Percentiles rank a stretch among this genome's conserved stretches.
Conservation (phyloP, 2,888 invertebrate species). For the Drosophila fulvimacula region DNA sequence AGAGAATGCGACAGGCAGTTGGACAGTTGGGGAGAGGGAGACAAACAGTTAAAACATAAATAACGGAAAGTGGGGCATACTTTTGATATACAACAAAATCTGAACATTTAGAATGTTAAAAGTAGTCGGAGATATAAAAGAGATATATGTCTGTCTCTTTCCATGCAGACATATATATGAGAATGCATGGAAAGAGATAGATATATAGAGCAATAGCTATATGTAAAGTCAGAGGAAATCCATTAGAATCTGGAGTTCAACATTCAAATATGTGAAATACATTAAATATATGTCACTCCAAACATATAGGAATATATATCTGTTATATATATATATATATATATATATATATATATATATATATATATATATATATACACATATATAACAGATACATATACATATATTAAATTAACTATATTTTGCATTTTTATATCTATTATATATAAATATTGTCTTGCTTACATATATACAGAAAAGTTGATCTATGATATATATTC, state of each 20-base stretch:
- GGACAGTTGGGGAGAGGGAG: constrained; percentile 19
- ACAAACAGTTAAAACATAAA: constrained; percentile 11
- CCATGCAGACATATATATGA: not conserved
- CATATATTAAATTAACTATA: no score
- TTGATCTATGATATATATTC: not conserved
- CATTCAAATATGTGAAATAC: not conserved
- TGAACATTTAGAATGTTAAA: not conserved
- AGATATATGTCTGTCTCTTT: no score
- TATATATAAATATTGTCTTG: not conserved
- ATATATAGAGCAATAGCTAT: not conserved
- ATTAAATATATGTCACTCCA: no score
- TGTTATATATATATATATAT: not conserved
- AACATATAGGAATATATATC: no score
- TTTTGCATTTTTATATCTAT: no score
- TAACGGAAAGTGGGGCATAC: not conserved
- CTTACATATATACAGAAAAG: not conserved
- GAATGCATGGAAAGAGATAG: not conserved
- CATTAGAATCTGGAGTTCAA: not conserved
- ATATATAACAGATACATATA: no score
- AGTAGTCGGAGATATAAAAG: not conserved
- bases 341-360: no score
- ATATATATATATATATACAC: no score
- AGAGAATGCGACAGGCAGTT: constrained; percentile 31
- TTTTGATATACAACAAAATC: not conserved
- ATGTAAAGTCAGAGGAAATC: not conserved